phyloP scores from a whole-genome alignment of 2,888 invertebrate species.

The Zygogramma bicolorata region DNA sequence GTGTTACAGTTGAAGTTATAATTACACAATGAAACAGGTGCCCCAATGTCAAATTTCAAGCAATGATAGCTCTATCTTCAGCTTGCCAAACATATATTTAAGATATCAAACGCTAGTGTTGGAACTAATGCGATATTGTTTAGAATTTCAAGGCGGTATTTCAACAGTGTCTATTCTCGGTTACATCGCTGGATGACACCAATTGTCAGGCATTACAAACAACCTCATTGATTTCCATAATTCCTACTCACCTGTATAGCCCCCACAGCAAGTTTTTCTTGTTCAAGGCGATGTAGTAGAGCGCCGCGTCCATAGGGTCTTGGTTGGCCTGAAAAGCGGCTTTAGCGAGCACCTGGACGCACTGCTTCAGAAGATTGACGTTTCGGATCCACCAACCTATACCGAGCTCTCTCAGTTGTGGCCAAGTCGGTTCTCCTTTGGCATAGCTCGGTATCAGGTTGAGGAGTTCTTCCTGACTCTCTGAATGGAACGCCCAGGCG shows the following conservation, averaged over 20 bases:
- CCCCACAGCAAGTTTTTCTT: conserved; percentile 98
- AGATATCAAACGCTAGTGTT: too few relatives aligned
- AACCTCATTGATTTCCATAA: too few relatives aligned
- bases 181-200: too few relatives aligned
- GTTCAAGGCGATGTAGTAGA: conserved; percentile 98
- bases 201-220: too few relatives aligned
- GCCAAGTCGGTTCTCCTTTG: conserved; percentile 90
- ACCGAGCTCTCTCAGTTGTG: conserved; percentile 87
- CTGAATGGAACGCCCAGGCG: conserved; percentile 99
- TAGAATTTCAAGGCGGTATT: too few relatives aligned
- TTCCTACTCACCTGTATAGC: conserved; percentile 72
- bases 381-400: conserved; percentile 98
- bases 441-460: conserved; percentile 89
- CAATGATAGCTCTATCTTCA: too few relatives aligned
- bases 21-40: too few relatives aligned
- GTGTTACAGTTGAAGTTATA: too few relatives aligned
- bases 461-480: conserved; percentile 95
- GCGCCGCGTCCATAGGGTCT: conserved; percentile 97
- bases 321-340: conserved; percentile 91
- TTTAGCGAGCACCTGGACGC: conserved; percentile 94
- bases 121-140: too few relatives aligned
- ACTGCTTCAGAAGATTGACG: conserved; percentile 81
- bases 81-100: too few relatives aligned
- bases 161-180: too few relatives aligned
- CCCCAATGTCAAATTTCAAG: too few relatives aligned